These are phyloP conservation scores for Pampus argenteus DNA, from an alignment of 2,797 vertebrate species.

Conservation along the genomic window DNA sequence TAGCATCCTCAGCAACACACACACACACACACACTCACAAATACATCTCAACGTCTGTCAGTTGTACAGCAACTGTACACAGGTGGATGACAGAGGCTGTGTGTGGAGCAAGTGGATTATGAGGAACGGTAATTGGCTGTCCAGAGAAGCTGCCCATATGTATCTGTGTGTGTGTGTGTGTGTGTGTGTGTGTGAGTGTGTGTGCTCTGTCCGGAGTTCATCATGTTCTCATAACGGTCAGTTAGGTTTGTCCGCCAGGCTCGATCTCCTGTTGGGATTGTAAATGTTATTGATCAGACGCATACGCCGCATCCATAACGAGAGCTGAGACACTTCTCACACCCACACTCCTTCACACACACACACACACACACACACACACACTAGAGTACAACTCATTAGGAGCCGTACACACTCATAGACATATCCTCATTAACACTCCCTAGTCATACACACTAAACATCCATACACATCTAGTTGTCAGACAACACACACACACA, in stretches of 20 bases:
- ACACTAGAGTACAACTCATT: conserved; percentile 69
- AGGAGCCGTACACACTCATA: conserved; percentile 76
- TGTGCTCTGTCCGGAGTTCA: conserved; percentile 72
- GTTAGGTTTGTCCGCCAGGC: conserved; percentile 77
- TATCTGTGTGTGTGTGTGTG: conserved; percentile 44
- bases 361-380: conserved; percentile 52
- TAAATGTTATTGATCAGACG: conserved; percentile 84
- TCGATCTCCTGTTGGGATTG: conserved; percentile 81
- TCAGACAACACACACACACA: conserved; percentile 47
- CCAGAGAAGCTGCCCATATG: conserved; percentile 72
- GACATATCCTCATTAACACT: conserved; percentile 78
- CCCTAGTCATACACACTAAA: conserved; percentile 73
- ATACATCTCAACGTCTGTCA: conserved; percentile 49
- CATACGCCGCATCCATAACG: conserved; percentile 74
- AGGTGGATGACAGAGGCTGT: conserved; percentile 67
- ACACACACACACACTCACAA: conserved; percentile 41
- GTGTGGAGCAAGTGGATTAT: conserved; percentile 80
- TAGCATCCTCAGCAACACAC: conserved; percentile 44
- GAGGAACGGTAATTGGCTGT: conserved; percentile 82
- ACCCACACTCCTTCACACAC: conserved; percentile 44
- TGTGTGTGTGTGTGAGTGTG: conserved; percentile 37
- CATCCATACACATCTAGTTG: conserved; percentile 72
- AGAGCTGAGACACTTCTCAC: conserved; percentile 60
- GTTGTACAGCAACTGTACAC: conserved; percentile 57
- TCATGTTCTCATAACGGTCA: conserved; percentile 84